phyloP scores from a whole-genome alignment of 2,797 vertebrate species.

The Pygocentrus nattereri region DNA sequence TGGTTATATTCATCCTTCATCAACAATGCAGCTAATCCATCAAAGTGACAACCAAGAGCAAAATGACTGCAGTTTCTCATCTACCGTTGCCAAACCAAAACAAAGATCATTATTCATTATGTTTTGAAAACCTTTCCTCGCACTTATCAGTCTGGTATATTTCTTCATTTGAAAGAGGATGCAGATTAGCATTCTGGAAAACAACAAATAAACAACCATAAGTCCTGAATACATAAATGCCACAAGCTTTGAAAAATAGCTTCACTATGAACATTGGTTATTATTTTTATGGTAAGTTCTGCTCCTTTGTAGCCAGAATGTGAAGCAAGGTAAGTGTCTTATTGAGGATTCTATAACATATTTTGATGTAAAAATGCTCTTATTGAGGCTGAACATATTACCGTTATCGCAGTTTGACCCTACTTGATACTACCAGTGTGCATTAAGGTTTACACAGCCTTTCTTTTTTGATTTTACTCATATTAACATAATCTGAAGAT shows the following conservation, averaged over 20 bases:
- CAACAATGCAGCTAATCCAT: neutral
- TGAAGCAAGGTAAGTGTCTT: neutral
- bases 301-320: neutral
- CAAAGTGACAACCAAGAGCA: neutral
- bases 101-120: neutral
- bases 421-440: no score
- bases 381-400: no score
- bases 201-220: constrained; percentile 10
- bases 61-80: neutral
- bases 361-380: no score
- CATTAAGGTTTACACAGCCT: no score
- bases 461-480: no score
- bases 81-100: neutral
- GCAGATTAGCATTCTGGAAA: neutral
- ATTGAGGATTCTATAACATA: neutral
- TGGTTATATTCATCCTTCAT: constrained; percentile 2
- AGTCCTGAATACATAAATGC: neutral
- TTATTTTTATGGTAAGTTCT: neutral
- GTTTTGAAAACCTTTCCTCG: no score
- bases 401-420: no score
- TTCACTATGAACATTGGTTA: neutral
- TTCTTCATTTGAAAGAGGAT: neutral
- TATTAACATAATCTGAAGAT: no score
- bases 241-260: neutral
- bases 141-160: neutral